Evolutionary conservation across 2,888 invertebrate species (phyloP), one percentile per base, ranked within the genome.

Genomic region (Agrochola lota): DNA sequence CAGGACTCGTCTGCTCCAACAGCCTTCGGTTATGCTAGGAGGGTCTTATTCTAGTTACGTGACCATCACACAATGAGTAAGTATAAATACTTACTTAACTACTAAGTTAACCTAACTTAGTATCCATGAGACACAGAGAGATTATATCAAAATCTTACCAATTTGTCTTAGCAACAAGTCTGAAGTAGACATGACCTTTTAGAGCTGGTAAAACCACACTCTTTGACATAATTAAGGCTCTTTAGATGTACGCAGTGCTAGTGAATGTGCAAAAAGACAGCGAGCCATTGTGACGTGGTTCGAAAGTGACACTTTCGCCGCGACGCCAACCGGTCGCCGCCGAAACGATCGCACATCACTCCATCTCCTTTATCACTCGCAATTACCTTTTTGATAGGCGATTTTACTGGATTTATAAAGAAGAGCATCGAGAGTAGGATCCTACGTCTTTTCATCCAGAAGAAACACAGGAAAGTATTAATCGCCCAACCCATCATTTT

Each of bases 241-340:
- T 87, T 87, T 84, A 77, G 71, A 85, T 80, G 86, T 83, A 82
- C 66, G 70, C 78, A 74, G 87, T 80, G 83, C 78, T 74, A 88
- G 89, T 88, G 89, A 91, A 88, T 90, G 90, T 91, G 90, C 91
- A 88, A 91, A 92, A 92, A 89, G 88, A 86, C 87, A 74, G 86
- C 73, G 80, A 73, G 78, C 80, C 83, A 90, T 88, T 91, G 91
- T 92, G 88, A 85, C 85, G 87, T 71, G 35, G 87, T 91, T 94
- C 91, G 95, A 95, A 95, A 95, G 94, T 91, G 86, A 74, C 89
- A 93, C 95, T 95, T 95, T 92, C 92, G 90, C 92, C 79, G 69
- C 76, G 63, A 49, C 71, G 59, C 66, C 67, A 77, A 91, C 89
- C 90, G 90, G 90, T 91, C 83, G 84, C 69, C 82, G 77, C 82